phyloP scores from a whole-genome alignment of 2,113 vertebrate genomes.

The Pachypanchax playfairii region DNA sequence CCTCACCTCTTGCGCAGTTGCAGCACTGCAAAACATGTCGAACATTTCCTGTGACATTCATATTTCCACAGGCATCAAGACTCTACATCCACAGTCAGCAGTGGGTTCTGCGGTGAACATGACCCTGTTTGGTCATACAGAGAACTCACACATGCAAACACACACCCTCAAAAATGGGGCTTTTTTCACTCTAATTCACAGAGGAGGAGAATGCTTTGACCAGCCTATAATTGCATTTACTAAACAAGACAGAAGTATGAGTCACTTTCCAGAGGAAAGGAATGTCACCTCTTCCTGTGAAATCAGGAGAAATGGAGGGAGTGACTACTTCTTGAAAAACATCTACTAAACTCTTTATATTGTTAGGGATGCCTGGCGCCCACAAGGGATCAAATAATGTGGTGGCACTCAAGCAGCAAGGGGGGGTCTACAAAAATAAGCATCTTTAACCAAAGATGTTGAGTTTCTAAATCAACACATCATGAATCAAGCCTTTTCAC shows the following conservation, averaged over 20 bases:
- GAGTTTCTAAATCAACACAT: slow-evolving; percentile 45
- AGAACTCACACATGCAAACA: slow-evolving; percentile 38
- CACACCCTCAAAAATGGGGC: background rate
- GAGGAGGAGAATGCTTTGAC: slow-evolving; percentile 36
- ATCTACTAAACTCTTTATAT: slow-evolving; percentile 47
- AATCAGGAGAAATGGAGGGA: slow-evolving; percentile 41
- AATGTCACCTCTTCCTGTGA: slow-evolving; percentile 65
- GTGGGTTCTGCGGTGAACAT: slow-evolving; percentile 41
- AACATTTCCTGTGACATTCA: slow-evolving; percentile 78
- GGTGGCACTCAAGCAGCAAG: slow-evolving; percentile 22
- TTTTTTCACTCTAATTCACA: slow-evolving; percentile 38
- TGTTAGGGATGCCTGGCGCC: slow-evolving; percentile 46
- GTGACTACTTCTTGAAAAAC: slow-evolving; percentile 38
- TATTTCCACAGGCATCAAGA: slow-evolving; percentile 60
- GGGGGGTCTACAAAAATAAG: slow-evolving; percentile 55
- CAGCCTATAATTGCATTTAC: slow-evolving; percentile 53
- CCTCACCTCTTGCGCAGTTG: slow-evolving; percentile 53
- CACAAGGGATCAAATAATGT: slow-evolving; percentile 42
- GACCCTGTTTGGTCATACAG: slow-evolving; percentile 57
- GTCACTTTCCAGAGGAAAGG: slow-evolving; percentile 60
- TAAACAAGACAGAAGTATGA: slow-evolving; percentile 62
- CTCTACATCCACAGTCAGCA: slow-evolving; percentile 24
- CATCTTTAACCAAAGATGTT: slow-evolving; percentile 41
- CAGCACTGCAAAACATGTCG: slow-evolving; percentile 69
- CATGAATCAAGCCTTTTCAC: slow-evolving; percentile 15